A percentile compares a stretch with the other conserved stretches of the same genome.
Evolutionary conservation across 92 coral and sea anemone genomes (phyloP).

Genomic region (Epizoanthus illoricatus): DNA sequence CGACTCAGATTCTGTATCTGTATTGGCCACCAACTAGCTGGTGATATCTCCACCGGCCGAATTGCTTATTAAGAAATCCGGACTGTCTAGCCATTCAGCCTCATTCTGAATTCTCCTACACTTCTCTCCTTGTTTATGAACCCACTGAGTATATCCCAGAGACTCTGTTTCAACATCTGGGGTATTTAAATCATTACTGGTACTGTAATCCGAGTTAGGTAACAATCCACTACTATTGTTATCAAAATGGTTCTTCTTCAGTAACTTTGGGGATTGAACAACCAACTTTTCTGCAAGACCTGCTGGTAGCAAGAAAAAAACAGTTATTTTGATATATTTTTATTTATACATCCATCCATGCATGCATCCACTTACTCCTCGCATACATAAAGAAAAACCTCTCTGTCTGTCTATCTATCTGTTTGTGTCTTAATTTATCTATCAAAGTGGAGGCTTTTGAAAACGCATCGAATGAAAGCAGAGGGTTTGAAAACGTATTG

Average conservation of each 20-base stretch:
- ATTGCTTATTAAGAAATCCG: neutral
- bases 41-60: neutral
- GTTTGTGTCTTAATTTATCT: no score
- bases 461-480: no score
- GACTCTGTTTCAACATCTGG: constrained; percentile 28
- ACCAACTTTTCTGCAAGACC: neutral
- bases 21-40: no score
- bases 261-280: neutral
- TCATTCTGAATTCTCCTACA: constrained; percentile 45
- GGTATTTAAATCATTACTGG: neutral
- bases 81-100: neutral
- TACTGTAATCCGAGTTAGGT: no score
- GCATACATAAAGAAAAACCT: no score
- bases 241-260: neutral
- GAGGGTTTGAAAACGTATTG: no score
- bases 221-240: no score
- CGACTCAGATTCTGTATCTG: no score
- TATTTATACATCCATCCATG: neutral
- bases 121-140: constrained; percentile 63
- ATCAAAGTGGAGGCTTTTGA: no score
- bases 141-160: constrained; percentile 80
- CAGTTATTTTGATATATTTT: neutral
- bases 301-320: neutral
- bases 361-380: no score
- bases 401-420: no score